Evolutionary conservation across 2,797 vertebrate genomes (phyloP).

Genomic region (Sebastolobus altivelis): DNA sequence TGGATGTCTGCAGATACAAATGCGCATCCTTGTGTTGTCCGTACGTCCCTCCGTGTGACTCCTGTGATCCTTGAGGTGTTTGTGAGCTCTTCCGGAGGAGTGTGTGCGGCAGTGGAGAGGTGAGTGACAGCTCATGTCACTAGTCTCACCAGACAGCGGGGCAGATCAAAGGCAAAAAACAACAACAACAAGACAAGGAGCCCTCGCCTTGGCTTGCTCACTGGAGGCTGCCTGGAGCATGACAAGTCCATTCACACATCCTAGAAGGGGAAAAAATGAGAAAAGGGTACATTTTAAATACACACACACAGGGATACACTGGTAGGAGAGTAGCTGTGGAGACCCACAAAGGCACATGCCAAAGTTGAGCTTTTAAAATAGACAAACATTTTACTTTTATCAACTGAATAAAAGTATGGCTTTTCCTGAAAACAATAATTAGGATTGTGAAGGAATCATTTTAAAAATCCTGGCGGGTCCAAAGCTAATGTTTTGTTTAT

Average conservation of each 20-base stretch:
- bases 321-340: not conserved
- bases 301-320: not conserved
- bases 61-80: conserved; percentile 36
- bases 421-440: too few species aligned
- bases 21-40: conserved; percentile 8
- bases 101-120: conserved; percentile 12
- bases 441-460: too few species aligned
- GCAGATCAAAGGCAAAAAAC: conserved; percentile 27
- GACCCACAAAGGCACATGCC: conserved; percentile 3
- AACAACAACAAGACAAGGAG: conserved; percentile 11
- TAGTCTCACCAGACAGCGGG: conserved; percentile 26
- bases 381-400: conserved; percentile 16
- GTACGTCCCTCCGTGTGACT: conserved; percentile 20
- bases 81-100: conserved; percentile 36
- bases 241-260: conserved; percentile 75
- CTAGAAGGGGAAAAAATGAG: conserved; percentile 1
- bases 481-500: too few species aligned
- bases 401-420: not conserved
- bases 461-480: too few species aligned
- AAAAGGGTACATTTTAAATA: not conserved
- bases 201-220: conserved; percentile 27
- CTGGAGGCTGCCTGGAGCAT: conserved; percentile 56
- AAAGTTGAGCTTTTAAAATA: conserved; percentile 15
- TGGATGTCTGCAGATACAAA: conserved; percentile 28
- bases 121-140: conserved; percentile 55